Evolutionary conservation across 2,113 vertebrate species (phyloP).

Genomic region (Tangachromis dhanisi): DNA sequence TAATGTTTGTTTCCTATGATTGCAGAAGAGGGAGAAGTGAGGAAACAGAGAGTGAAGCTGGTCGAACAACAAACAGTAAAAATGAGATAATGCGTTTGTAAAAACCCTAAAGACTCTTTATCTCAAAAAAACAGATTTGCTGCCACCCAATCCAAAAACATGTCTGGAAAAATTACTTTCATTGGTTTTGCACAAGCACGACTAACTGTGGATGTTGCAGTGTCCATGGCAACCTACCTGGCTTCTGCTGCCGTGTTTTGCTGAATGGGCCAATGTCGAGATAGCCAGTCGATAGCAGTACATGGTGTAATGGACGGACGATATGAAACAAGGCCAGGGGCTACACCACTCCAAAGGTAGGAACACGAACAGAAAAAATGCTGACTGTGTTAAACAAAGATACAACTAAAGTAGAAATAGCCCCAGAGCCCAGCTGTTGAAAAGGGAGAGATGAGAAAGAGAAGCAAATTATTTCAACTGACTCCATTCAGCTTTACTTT

Average conservation of each 20-base stretch:
- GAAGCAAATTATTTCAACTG: conserved; percentile 2
- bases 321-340: conserved; percentile 10
- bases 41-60: conserved; percentile 6
- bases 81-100: conserved; percentile 16
- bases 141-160: neutral
- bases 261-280: conserved; percentile 13
- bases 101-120: conserved; percentile 54
- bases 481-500: conserved; percentile 6
- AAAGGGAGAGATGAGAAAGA: neutral
- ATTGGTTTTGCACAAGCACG: neutral
- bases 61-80: conserved; percentile 23
- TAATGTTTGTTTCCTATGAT: neutral
- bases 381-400: conserved; percentile 46
- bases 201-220: neutral
- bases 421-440: conserved; percentile 1
- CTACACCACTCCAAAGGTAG: conserved; percentile 15
- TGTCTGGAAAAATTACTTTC: neutral
- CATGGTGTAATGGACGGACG: conserved; percentile 22
- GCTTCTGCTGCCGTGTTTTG: neutral
- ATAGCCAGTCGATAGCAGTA: conserved; percentile 16
- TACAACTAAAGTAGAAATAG: conserved; percentile 22
- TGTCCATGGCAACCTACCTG: conserved; percentile 51
- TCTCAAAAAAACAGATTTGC: conserved; percentile 44
- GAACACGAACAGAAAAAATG: conserved; percentile 27
- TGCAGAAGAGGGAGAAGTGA: neutral